Conservation (phyloP, 2,888 invertebrate genomes). For the Hedychridium roseum region DNA sequence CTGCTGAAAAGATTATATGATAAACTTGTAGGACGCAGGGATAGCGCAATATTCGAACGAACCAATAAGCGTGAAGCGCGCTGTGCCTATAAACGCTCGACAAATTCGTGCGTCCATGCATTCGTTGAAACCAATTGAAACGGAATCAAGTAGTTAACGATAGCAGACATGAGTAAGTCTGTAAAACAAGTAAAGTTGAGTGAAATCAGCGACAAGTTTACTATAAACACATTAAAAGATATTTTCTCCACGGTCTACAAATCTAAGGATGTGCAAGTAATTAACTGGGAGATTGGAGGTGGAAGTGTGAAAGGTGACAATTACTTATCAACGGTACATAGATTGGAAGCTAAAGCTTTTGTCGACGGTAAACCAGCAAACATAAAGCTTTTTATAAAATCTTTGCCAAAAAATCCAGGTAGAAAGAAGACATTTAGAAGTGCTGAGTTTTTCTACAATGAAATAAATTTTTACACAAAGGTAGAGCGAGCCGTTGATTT, state of each 20-base stretch:
- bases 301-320: constrained; percentile 73
- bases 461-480: constrained; percentile 71
- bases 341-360: constrained; percentile 68
- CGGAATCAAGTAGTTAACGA: too few species aligned
- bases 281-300: constrained; percentile 62
- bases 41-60: too few species aligned
- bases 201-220: constrained; percentile 56
- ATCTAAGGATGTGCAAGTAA: constrained; percentile 49
- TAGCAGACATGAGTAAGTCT: constrained; percentile 9
- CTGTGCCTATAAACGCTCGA: too few species aligned
- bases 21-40: too few species aligned
- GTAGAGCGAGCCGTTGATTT: constrained; percentile 27
- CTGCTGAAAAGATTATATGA: too few species aligned
- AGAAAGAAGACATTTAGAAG: constrained; percentile 73
- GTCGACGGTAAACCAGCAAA: constrained; percentile 53
- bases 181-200: constrained; percentile 26
- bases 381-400: constrained; percentile 71
- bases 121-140: too few species aligned
- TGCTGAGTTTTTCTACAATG: constrained; percentile 75
- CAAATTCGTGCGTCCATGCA: too few species aligned
- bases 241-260: constrained; percentile 59
- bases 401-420: constrained; percentile 71
- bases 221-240: constrained; percentile 59
- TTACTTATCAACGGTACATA: constrained; percentile 73
- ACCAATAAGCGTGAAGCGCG: too few species aligned